These are phyloP conservation scores for Watsonalla binaria DNA, from an alignment of 2,888 invertebrate species.

Conservation along the genomic window DNA sequence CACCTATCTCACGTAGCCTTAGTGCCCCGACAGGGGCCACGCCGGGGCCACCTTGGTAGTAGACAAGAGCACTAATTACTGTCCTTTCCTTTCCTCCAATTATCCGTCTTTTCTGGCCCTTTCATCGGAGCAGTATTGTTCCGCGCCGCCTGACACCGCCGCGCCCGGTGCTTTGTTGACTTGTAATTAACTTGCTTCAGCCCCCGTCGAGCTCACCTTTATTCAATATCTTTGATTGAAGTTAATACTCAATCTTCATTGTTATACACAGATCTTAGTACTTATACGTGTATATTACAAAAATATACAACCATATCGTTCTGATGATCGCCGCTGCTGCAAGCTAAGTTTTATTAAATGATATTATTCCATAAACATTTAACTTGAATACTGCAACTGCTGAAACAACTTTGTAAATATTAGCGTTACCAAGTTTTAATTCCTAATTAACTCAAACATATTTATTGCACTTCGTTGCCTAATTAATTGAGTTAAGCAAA, in stretches of 20 bases:
- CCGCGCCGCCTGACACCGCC: background rate
- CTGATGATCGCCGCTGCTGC: no score
- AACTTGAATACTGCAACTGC: no score
- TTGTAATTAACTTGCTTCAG: background rate
- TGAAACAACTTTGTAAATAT: no score
- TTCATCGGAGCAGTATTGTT: background rate
- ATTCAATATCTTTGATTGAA: background rate
- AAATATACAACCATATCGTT: no score
- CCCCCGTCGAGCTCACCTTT: background rate
- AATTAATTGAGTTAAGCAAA: no score
- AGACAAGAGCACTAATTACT: background rate
- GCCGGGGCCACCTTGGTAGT: background rate
- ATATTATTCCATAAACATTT: no score
- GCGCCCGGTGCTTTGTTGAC: background rate
- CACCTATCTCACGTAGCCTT: background rate
- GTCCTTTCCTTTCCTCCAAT: background rate
- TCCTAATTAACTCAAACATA: no score
- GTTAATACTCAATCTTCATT: background rate
- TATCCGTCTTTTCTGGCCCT: background rate
- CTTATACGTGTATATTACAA: no score
- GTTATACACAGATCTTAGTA: no score
- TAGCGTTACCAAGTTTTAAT: no score
- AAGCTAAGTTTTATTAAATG: no score
- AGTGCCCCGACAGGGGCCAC: background rate
- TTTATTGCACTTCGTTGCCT: no score